These are phyloP conservation scores for Gadopsis bispinosus DNA, from an alignment of 2,797 vertebrate species.

Conservation along the genomic window DNA sequence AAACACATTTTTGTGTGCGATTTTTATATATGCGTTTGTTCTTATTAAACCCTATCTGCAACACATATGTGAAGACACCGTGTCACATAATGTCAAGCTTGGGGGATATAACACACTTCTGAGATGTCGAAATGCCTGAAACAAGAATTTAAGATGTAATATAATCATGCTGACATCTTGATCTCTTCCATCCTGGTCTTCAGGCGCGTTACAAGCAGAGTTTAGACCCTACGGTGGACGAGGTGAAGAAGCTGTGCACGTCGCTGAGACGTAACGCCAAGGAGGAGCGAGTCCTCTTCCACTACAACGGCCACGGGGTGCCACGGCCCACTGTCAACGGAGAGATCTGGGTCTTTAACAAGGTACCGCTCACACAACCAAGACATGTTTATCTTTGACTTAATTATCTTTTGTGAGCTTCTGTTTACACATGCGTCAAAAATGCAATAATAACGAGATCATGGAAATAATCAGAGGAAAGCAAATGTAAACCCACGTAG, in stretches of 20 bases:
- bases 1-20: background rate
- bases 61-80: background rate
- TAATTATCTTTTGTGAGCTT: background rate
- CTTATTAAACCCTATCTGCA: background rate
- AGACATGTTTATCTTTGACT: background rate
- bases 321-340: constrained; percentile 97
- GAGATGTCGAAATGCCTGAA: background rate
- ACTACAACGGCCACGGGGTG: constrained; percentile 98
- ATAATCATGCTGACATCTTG: background rate
- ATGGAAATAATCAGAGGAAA: background rate
- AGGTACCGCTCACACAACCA: constrained; percentile 80
- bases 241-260: constrained; percentile 98
- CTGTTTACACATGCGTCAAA: constrained; percentile 1
- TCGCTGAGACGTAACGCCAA: constrained; percentile 96
- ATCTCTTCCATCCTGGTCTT: constrained; percentile 22
- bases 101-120: background rate
- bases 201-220: constrained; percentile 99
- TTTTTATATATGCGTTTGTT: background rate
- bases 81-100: background rate
- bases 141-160: background rate
- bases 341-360: constrained; percentile 99
- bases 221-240: constrained; percentile 96
- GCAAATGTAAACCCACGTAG: background rate
- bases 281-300: constrained; percentile 96
- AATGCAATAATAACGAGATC: constrained; percentile 10